Conservation (phyloP, 2,888 invertebrate species). For the Amphipoea lucens region DNA sequence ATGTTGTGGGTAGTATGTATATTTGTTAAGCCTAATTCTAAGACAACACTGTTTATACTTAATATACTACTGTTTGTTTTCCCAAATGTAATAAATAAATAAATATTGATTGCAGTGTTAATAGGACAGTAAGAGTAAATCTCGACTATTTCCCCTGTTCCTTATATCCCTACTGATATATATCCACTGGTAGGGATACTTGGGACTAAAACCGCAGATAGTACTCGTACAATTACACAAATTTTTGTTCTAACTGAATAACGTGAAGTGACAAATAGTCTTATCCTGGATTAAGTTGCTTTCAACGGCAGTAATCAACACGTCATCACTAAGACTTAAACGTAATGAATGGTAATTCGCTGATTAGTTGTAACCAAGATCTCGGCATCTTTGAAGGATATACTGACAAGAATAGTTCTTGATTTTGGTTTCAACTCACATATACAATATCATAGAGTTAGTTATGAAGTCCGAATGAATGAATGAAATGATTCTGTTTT, state of each 20-base stretch:
- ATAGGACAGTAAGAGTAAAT: not conserved
- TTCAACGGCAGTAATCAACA: slow-evolving; percentile 36
- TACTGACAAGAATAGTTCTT: not conserved
- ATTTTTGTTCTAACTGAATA: slow-evolving; percentile 14
- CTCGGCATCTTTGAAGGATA: not conserved
- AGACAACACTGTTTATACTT: too few species aligned
- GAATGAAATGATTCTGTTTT: not conserved
- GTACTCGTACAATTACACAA: slow-evolving; percentile 2
- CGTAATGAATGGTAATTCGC: slow-evolving; percentile 21
- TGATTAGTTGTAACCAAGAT: not conserved
- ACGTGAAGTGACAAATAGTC: slow-evolving; percentile 12
- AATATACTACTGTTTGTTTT: too few species aligned
- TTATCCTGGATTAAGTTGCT: slow-evolving; percentile 35
- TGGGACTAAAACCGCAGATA: not conserved
- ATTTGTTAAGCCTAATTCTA: too few species aligned
- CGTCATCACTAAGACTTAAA: slow-evolving; percentile 17
- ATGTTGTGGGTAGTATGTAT: too few species aligned
- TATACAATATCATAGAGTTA: not conserved
- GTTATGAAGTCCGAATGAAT: not conserved
- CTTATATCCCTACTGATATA: too few species aligned
- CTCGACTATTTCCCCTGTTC: not conserved
- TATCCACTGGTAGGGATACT: too few species aligned
- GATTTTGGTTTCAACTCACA: not conserved
- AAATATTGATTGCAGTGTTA: slow-evolving; percentile 8
- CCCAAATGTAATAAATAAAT: too few species aligned